phyloP scores from a whole-genome alignment of 2,888 invertebrate genomes.

The Lycia hirtaria region DNA sequence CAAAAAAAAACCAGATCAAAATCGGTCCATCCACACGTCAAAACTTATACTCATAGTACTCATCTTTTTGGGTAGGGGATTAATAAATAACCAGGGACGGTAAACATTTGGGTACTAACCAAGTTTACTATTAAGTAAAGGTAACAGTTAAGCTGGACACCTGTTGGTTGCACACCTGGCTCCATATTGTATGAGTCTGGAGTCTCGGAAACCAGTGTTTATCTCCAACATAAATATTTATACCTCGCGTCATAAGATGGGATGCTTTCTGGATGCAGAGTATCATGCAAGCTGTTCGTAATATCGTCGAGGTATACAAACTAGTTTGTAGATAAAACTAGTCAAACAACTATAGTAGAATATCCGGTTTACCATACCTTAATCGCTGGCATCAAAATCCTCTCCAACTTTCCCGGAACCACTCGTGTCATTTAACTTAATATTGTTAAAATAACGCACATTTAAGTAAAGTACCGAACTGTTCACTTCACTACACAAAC shows the following conservation, averaged over 20 bases:
- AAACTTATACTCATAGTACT: no score
- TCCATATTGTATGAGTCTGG: slow-evolving; percentile 40
- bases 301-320: slow-evolving; percentile 2
- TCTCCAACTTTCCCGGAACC: slow-evolving; percentile 53
- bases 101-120: slow-evolving; percentile 13
- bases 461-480: slow-evolving; percentile 60
- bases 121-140: slow-evolving; percentile 27
- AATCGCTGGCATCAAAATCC: slow-evolving; percentile 75
- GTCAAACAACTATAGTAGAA: slow-evolving; percentile 71
- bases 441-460: slow-evolving; percentile 56
- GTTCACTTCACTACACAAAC: slow-evolving; percentile 74
- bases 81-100: neutral
- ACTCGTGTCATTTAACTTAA: slow-evolving; percentile 63
- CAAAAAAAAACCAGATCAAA: no score
- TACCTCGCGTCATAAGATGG: slow-evolving; percentile 63
- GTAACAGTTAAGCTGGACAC: slow-evolving; percentile 53
- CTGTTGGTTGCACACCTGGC: slow-evolving; percentile 78
- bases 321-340: slow-evolving; percentile 55
- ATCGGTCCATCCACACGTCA: no score
- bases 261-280: slow-evolving; percentile 44
- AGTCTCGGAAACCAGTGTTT: slow-evolving; percentile 62
- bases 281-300: slow-evolving; percentile 8
- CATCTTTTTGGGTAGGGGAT: no score
- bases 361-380: slow-evolving; percentile 83
- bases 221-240: slow-evolving; percentile 71